Conservation (phyloP, 2,888 invertebrate genomes). For the Folsomia candida region DNA sequence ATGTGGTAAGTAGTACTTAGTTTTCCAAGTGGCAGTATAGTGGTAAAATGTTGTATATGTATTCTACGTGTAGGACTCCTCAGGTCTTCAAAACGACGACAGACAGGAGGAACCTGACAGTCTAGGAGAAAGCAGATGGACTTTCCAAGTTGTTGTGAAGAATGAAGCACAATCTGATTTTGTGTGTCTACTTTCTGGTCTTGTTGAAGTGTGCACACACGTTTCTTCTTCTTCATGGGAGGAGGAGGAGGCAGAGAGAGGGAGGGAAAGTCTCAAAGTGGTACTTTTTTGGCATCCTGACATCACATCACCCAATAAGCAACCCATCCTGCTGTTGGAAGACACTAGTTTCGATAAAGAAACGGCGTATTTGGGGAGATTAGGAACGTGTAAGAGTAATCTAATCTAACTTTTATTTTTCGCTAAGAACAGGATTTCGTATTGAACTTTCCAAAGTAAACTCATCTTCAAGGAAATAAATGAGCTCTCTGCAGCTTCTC, state of each 20-base stretch:
- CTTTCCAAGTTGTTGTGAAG: neutral
- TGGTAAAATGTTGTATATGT: too few species aligned
- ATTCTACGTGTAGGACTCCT: neutral
- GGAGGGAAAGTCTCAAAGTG: neutral
- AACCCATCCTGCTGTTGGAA: neutral
- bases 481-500: neutral
- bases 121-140: neutral
- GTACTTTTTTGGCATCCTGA: constrained; percentile 12
- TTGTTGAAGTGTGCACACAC: neutral
- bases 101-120: neutral
- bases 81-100: neutral
- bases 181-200: neutral
- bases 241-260: neutral
- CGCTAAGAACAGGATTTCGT: constrained; percentile 13
- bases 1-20: neutral
- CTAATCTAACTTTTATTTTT: constrained; percentile 23
- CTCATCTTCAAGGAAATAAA: constrained; percentile 14
- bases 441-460: constrained; percentile 20
- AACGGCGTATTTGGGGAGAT: constrained; percentile 18
- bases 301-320: neutral
- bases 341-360: neutral
- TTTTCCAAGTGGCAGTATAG: neutral
- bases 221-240: neutral
- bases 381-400: constrained; percentile 19
- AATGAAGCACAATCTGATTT: neutral